These are phyloP conservation scores for Anas bahamensis DNA, from an alignment of 2,797 vertebrate genomes.

Conservation along the genomic window DNA sequence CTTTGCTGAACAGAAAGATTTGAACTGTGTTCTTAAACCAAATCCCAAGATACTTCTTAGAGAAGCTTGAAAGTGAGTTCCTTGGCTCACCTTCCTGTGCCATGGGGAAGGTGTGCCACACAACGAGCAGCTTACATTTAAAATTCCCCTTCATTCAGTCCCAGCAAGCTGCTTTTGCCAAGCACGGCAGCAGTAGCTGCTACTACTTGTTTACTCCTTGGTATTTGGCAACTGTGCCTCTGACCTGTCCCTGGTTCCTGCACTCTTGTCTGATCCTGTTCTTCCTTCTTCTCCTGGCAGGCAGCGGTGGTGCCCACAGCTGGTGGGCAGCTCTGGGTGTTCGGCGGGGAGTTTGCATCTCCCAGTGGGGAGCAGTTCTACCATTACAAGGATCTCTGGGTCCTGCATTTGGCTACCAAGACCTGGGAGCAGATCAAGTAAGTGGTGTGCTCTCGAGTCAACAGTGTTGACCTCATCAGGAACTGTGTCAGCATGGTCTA, in stretches of 20 bases:
- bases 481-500: not conserved
- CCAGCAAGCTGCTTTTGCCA: not conserved
- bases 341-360: slow-evolving; percentile 96
- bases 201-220: not conserved
- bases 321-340: slow-evolving; percentile 96
- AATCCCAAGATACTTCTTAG: not conserved
- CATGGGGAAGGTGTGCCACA: not conserved
- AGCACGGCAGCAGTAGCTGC: not conserved
- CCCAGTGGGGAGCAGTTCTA: slow-evolving; percentile 95
- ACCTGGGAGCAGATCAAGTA: slow-evolving; percentile 97
- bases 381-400: slow-evolving; percentile 98
- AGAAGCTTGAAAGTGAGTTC: not conserved
- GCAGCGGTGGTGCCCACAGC: slow-evolving; percentile 90
- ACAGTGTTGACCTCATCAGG: not conserved
- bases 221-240: not conserved
- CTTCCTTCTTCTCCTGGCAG: slow-evolving; percentile 70
- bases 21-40: not conserved
- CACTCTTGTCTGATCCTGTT: not conserved
- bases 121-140: not conserved
- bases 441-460: slow-evolving; percentile 18
- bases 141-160: not conserved
- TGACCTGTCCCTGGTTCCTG: not conserved
- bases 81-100: not conserved
- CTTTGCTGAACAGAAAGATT: not conserved
- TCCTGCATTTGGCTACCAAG: slow-evolving; percentile 90